Percentiles rank a stretch among this genome's conserved stretches.
These are phyloP conservation scores for Hyphantria cunea DNA, from an alignment of 1,140 invertebrate species.

Conservation along the genomic window DNA sequence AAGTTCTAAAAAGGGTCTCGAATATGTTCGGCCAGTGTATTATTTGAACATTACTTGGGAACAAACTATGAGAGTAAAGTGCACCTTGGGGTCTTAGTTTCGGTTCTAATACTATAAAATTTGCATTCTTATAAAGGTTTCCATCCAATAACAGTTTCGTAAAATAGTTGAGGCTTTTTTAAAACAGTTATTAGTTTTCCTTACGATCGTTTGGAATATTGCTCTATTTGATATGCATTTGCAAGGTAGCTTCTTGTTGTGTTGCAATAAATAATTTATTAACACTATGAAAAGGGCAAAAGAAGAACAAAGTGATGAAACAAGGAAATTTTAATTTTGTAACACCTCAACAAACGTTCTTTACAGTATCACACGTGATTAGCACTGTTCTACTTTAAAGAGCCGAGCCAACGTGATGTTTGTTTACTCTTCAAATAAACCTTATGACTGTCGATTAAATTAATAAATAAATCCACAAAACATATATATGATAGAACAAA, in stretches of 20 bases:
- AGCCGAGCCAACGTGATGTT: no score
- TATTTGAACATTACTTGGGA: constrained; percentile 4
- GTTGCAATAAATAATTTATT: neutral
- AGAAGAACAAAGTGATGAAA: neutral
- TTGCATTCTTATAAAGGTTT: constrained; percentile 52
- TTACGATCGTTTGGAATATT: neutral
- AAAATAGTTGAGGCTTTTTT: constrained; percentile 8
- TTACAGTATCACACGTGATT: no score
- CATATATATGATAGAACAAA: no score
- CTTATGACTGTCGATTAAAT: no score
- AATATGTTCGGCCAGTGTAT: constrained; percentile 5
- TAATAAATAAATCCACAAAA: no score
- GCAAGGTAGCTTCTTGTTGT: neutral
- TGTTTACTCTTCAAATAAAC: no score
- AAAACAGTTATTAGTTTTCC: constrained; percentile 4
- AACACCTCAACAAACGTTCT: no score
- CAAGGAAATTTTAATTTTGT: no score
- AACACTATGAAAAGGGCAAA: no score
- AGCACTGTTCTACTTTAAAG: no score
- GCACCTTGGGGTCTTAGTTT: constrained; percentile 38
- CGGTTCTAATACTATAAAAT: constrained; percentile 48
- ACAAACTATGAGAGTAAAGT: constrained; percentile 27
- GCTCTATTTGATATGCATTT: neutral
- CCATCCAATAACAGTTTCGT: constrained; percentile 36
- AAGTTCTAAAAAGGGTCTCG: constrained; percentile 15